phyloP scores from a whole-genome alignment of 2,113 vertebrate species.

The Malurus cyaneus region DNA sequence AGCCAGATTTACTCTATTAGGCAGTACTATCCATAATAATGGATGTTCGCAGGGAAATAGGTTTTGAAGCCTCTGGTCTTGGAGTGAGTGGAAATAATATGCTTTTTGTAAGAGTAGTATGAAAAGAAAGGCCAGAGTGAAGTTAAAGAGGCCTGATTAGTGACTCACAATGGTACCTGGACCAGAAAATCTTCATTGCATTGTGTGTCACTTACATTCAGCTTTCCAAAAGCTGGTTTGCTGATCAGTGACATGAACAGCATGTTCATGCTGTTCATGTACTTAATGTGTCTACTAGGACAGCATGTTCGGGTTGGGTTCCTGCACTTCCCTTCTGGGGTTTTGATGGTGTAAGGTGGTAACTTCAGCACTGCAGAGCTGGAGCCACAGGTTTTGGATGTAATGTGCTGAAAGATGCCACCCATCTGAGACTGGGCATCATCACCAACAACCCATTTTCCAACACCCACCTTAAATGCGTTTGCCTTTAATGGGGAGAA shows the following conservation, averaged over 20 bases:
- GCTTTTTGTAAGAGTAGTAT: background rate
- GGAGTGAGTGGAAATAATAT: background rate
- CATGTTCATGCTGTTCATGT: background rate
- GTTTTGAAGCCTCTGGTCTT: background rate
- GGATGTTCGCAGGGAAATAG: background rate
- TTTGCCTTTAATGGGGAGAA: background rate
- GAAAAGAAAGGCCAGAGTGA: background rate
- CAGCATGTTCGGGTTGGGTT: background rate
- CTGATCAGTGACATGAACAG: background rate
- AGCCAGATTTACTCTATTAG: background rate
- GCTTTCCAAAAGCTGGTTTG: background rate
- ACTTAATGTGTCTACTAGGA: background rate
- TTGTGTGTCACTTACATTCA: background rate
- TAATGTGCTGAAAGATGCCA: background rate
- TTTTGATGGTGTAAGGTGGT: background rate
- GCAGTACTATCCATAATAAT: background rate
- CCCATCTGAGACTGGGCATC: background rate
- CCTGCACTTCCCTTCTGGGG: background rate
- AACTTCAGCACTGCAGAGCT: background rate
- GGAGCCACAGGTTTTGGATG: background rate
- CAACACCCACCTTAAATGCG: background rate
- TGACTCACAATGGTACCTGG: background rate
- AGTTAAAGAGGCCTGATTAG: background rate
- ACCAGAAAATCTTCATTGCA: background rate
- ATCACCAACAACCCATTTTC: background rate